Percentiles rank a stretch among this genome's conserved stretches.
Evolutionary conservation across 2,797 vertebrate species (phyloP).

Genomic region (Chanos chanos): DNA sequence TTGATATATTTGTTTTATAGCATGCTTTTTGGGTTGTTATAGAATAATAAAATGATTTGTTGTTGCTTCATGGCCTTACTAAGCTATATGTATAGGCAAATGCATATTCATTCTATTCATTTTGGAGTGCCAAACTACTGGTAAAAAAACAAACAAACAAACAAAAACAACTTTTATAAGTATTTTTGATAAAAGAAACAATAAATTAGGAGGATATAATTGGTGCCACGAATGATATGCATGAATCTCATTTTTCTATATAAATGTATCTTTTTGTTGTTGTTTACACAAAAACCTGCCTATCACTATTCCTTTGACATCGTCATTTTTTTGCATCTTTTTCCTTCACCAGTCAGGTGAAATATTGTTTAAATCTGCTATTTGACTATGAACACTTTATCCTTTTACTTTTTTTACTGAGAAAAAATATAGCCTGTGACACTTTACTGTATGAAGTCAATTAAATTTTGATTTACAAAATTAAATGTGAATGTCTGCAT

Average conservation of each 20-base stretch:
- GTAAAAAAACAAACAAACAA: not conserved
- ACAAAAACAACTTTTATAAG: conserved; percentile 19
- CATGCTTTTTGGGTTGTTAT: conserved; percentile 63
- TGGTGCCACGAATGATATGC: conserved; percentile 16
- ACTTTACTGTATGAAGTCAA: conserved; percentile 35
- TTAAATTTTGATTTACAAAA: conserved; percentile 40
- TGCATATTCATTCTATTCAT: conserved; percentile 19
- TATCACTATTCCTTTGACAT: too few species aligned
- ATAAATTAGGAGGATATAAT: not conserved
- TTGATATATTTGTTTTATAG: conserved; percentile 55
- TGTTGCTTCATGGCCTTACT: conserved; percentile 49
- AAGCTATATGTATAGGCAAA: conserved; percentile 39
- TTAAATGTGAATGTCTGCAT: not conserved
- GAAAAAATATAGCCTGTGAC: conserved; percentile 38
- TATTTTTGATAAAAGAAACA: conserved; percentile 17
- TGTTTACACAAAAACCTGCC: too few species aligned
- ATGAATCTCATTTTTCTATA: not conserved
- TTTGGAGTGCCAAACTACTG: conserved; percentile 19
- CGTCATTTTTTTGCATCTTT: too few species aligned
- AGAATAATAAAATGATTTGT: conserved; percentile 56
- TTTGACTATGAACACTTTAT: too few species aligned
- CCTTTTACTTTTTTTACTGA: conserved; percentile 29
- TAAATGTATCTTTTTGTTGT: too few species aligned
- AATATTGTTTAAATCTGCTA: too few species aligned
- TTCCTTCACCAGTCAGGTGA: too few species aligned